Evolutionary conservation across 2,797 vertebrate genomes (phyloP).

Genomic region (Myioborus miniatus): DNA sequence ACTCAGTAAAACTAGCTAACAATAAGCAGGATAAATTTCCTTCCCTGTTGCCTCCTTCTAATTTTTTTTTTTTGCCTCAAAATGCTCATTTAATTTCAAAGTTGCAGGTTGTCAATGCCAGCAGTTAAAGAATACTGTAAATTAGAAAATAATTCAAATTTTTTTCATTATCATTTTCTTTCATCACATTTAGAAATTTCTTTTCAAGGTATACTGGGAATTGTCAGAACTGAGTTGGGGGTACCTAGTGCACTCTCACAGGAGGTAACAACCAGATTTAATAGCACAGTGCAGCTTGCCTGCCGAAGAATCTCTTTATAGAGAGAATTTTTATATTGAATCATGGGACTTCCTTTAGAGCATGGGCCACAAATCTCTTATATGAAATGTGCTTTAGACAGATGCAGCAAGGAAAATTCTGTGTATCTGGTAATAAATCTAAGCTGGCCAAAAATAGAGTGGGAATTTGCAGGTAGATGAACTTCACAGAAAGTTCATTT

Average conservation of each 20-base stretch:
- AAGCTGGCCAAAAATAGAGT: background rate
- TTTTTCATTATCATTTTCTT: conserved; percentile 33
- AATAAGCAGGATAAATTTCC: background rate
- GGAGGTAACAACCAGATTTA: conserved; percentile 59
- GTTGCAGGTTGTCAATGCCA: background rate
- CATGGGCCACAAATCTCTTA: background rate
- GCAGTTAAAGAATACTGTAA: background rate
- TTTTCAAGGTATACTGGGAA: conserved; percentile 10
- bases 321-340: conserved; percentile 63
- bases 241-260: conserved; percentile 56
- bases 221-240: conserved; percentile 19
- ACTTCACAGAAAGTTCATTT: conserved; percentile 6
- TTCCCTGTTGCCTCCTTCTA: background rate
- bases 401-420: conserved; percentile 6
- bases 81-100: background rate
- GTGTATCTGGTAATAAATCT: background rate
- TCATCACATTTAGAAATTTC: background rate
- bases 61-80: background rate
- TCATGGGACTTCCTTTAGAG: background rate
- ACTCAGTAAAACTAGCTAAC: background rate
- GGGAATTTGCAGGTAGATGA: conserved; percentile 1
- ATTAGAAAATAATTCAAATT: background rate
- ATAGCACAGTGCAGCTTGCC: conserved; percentile 55
- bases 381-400: conserved; percentile 12
- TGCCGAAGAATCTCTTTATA: conserved; percentile 50